Evolutionary conservation across 2,113 vertebrate species (phyloP).

Genomic region (Gasterosteus aculeatus): DNA sequence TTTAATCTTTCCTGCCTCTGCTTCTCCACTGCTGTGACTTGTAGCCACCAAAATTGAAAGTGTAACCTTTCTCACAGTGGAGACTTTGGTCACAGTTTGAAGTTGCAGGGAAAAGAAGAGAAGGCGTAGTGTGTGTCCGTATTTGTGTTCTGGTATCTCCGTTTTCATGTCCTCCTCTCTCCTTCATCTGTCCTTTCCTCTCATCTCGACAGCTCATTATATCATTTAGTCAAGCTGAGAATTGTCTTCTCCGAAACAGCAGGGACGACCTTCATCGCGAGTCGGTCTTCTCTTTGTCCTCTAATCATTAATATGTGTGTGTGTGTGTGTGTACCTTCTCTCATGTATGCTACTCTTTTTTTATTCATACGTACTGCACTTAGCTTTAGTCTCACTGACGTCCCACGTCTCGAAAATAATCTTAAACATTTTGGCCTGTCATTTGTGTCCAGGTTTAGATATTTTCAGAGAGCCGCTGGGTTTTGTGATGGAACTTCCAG

Average conservation of each 20-base stretch:
- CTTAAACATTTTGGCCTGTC: not conserved
- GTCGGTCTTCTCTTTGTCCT: slow-evolving; percentile 71
- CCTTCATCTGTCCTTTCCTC: slow-evolving; percentile 66
- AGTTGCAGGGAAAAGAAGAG: slow-evolving; percentile 26
- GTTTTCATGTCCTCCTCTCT: slow-evolving; percentile 48
- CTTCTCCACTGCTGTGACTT: slow-evolving; percentile 50
- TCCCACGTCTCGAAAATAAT: not conserved
- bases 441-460: slow-evolving; percentile 21
- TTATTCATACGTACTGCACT: slow-evolving; percentile 4
- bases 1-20: slow-evolving; percentile 41
- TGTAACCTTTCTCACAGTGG: slow-evolving; percentile 80
- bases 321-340: not conserved
- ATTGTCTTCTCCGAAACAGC: slow-evolving; percentile 68
- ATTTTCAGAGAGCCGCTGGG: slow-evolving; percentile 10
- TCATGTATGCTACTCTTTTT: not conserved
- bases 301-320: slow-evolving; percentile 67
- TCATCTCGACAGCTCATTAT: slow-evolving; percentile 75
- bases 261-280: slow-evolving; percentile 66
- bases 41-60: slow-evolving; percentile 67
- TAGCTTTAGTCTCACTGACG: not conserved
- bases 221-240: slow-evolving; percentile 75
- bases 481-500: slow-evolving; percentile 32
- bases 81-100: slow-evolving; percentile 76
- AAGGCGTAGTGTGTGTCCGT: slow-evolving; percentile 25
- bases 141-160: slow-evolving; percentile 45